Conservation (phyloP, 2,113 vertebrate species). For the Acanthisitta chloris region DNA sequence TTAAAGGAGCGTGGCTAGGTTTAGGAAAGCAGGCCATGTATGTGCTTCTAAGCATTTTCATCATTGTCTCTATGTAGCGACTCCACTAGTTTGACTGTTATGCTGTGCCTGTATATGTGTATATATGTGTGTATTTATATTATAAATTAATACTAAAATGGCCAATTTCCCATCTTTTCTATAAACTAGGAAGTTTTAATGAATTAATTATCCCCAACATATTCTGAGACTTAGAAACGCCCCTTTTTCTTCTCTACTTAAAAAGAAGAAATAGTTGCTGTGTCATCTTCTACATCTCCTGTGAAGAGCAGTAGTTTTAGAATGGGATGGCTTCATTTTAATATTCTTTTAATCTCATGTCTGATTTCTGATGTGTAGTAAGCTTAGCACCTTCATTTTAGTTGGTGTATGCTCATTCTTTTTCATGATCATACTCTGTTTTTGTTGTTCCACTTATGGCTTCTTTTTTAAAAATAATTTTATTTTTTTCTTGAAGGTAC, state of each 20-base stretch:
- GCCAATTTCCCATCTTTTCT: slow-evolving; percentile 51
- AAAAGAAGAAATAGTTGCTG: background rate
- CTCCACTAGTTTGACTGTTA: slow-evolving; percentile 66
- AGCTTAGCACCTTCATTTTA: background rate
- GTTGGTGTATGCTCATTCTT: background rate
- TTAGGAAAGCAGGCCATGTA: background rate
- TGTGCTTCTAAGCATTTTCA: background rate
- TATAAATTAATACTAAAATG: slow-evolving; percentile 72
- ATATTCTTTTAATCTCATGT: background rate
- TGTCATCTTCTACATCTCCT: background rate
- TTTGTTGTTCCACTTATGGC: background rate
- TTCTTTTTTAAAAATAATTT: too few species aligned
- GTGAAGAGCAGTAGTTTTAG: background rate
- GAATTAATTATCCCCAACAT: background rate
- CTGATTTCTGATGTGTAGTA: background rate
- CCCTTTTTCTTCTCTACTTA: background rate
- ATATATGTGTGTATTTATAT: slow-evolving; percentile 50
- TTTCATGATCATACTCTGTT: background rate
- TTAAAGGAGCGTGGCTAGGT: background rate
- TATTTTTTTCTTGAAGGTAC: slow-evolving; percentile 23
- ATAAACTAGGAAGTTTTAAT: background rate
- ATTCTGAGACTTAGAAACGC: slow-evolving; percentile 39
- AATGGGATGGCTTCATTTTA: background rate
- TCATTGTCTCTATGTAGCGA: slow-evolving; percentile 34
- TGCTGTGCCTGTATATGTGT: slow-evolving; percentile 53